Conservation (phyloP, 2,113 vertebrate species). For the Etia nguti region DNA sequence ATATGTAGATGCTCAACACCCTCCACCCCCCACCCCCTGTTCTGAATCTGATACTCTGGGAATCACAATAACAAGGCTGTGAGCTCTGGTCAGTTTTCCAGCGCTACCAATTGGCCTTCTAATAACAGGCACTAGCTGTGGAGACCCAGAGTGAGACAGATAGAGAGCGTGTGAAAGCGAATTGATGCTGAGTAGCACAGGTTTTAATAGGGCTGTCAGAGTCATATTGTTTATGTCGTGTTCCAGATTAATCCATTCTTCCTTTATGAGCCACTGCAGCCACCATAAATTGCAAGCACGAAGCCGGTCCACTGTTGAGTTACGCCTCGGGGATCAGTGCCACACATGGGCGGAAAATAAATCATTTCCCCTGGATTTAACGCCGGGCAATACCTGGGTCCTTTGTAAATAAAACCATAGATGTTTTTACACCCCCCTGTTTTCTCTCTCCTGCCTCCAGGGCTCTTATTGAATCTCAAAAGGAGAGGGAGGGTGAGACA, state of each 20-base stretch:
- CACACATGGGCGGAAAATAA: constrained; percentile 71
- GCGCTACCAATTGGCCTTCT: constrained; percentile 29
- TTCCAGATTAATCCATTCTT: constrained; percentile 78
- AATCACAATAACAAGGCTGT: constrained; percentile 59
- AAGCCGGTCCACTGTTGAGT: constrained; percentile 66
- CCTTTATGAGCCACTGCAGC: constrained; percentile 76
- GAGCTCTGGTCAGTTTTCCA: constrained; percentile 46
- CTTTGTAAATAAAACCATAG: constrained; percentile 75
- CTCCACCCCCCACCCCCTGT: background rate
- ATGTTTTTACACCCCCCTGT: constrained; percentile 71
- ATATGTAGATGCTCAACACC: constrained; percentile 64
- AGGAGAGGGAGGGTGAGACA: constrained; percentile 51
- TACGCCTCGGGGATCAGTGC: constrained; percentile 71
- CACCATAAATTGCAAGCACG: constrained; percentile 71
- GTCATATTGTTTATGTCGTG: constrained; percentile 77
- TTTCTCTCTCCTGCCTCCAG: constrained; percentile 66
- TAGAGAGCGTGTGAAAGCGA: constrained; percentile 47
- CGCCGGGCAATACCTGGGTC: constrained; percentile 67
- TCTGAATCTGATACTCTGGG: constrained; percentile 67
- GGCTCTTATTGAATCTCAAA: constrained; percentile 74
- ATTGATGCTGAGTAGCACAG: constrained; percentile 72
- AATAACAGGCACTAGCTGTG: background rate
- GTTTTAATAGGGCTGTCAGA: constrained; percentile 76
- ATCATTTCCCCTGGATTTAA: constrained; percentile 74
- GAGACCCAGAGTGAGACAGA: constrained; percentile 9